phyloP scores from a whole-genome alignment of 2,888 invertebrate species.

The Sesia apiformis region DNA sequence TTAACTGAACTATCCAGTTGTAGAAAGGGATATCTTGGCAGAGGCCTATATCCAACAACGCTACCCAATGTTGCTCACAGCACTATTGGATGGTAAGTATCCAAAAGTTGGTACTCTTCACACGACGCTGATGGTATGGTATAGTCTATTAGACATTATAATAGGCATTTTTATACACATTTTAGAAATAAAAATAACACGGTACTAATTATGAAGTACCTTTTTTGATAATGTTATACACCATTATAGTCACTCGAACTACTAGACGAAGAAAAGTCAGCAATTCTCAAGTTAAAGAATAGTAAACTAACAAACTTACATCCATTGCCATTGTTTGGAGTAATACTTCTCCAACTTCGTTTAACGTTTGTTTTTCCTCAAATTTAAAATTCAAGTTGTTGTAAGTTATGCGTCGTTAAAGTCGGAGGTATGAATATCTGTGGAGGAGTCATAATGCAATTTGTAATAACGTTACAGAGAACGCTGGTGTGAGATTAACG shows the following conservation, averaged over 20 bases:
- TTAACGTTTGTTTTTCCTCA: neutral
- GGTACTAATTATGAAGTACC: too few species aligned
- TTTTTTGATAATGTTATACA: too few species aligned
- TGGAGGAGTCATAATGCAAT: constrained; percentile 37
- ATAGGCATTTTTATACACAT: too few species aligned
- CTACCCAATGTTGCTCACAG: too few species aligned
- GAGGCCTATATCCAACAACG: too few species aligned
- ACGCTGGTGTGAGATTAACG: constrained; percentile 32
- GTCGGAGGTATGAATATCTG: constrained; percentile 31
- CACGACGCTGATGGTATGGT: too few species aligned
- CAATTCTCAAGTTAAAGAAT: neutral
- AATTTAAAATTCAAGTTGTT: neutral
- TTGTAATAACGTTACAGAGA: constrained; percentile 50
- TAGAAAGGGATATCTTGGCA: too few species aligned
- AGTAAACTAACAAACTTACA: neutral
- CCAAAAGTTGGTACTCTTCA: too few species aligned
- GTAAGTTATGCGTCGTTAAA: constrained; percentile 18
- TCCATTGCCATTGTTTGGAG: neutral
- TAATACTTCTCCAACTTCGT: neutral
- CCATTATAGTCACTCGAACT: neutral
- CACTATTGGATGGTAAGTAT: too few species aligned
- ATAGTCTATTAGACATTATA: too few species aligned
- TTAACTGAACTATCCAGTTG: too few species aligned
- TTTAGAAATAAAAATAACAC: too few species aligned
- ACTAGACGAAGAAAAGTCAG: neutral